Base-by-base conservation (phyloP, 2,113 vertebrate genomes). In the Ondatra zibethicus region DNA sequence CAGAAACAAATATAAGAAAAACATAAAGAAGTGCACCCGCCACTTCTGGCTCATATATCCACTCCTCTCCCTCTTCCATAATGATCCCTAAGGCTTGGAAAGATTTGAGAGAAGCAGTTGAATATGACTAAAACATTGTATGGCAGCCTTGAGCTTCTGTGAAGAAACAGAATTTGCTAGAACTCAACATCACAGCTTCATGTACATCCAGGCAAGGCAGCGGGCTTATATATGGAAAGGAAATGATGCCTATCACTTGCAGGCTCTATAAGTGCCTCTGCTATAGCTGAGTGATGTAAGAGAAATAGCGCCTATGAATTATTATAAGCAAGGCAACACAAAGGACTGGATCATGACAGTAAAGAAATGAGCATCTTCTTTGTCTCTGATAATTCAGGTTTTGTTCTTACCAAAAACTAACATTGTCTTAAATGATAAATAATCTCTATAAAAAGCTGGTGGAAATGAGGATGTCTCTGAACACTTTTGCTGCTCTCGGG, bases 301-400 rank as follows among this genome's bases (percentile, higher is more conserved):
- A 12, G 47, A 31, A 36, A 47, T 39, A 75, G 7, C 50, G 5
- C 5, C 13, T 47, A 55, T 80, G 11, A 70, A 65, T 39, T 47
- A 42, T 19, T 65, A 27, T 0, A 31, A 19, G 0, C 7, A 52
- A 80, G 68, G 10, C 52, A 80, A 25, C 47, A 63, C 2, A 39
- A 65, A 16, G 27, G 52, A 2, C 0, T 23, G 33, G n/a, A 61
- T 31, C 2, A 1, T 9, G 36, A 36, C 52, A 33, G 9, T 7
- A 86, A 29, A 1, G 10, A 52, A 19, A 86, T 11, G 52, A 1
- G 42, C 10, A 27, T 42, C 75, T 92, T 80, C 42, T 58, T 89
- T 80, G 29, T 76, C n/a, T 31, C 27, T 25, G 25, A 66, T 29
- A 82, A 77, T 72, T 10, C 33, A 92, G 61, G 23, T 19, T 42